Evolutionary conservation across 30 jellyfish, hydroid and myxozoan genomes (phyloP).

Genomic region (Catostylus mosaicus): DNA sequence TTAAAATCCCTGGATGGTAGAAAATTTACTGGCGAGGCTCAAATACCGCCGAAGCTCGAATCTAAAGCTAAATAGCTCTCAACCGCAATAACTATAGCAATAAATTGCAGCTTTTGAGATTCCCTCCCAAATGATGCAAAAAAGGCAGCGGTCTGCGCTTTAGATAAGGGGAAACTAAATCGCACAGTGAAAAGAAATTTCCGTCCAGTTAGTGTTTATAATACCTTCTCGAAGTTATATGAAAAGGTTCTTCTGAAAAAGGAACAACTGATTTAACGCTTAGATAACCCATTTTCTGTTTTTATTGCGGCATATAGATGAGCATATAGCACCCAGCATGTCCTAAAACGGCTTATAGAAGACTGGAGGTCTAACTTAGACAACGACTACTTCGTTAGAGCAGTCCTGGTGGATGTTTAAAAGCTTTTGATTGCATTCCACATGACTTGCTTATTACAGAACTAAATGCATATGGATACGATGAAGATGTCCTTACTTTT

Average conservation of each 20-base stretch:
- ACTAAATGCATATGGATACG: constrained; percentile 39
- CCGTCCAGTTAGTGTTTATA: neutral
- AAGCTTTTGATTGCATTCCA: constrained; percentile 48
- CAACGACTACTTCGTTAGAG: constrained; percentile 23
- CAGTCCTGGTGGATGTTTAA: constrained; percentile 22
- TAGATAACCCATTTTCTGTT: constrained; percentile 36
- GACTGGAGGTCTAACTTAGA: constrained; percentile 43
- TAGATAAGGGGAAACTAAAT: no score
- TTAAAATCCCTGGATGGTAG: constrained; percentile 13
- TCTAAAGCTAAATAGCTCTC: no score
- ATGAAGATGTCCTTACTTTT: constrained; percentile 5
- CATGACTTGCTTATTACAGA: constrained; percentile 48
- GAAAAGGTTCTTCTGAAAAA: neutral
- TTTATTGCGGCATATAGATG: constrained; percentile 29
- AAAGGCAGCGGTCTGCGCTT: no score
- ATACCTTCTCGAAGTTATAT: neutral
- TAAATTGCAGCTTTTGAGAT: no score
- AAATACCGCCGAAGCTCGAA: no score
- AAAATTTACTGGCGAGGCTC: neutral
- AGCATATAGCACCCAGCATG: constrained; percentile 25
- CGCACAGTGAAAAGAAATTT: neutral
- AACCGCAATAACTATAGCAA: no score
- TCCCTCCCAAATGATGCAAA: no score
- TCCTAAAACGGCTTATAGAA: constrained; percentile 3
- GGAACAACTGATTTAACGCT: constrained; percentile 14